Evolutionary conservation across 2,113 vertebrate species (phyloP).

Genomic region (Accipiter virgatus): DNA sequence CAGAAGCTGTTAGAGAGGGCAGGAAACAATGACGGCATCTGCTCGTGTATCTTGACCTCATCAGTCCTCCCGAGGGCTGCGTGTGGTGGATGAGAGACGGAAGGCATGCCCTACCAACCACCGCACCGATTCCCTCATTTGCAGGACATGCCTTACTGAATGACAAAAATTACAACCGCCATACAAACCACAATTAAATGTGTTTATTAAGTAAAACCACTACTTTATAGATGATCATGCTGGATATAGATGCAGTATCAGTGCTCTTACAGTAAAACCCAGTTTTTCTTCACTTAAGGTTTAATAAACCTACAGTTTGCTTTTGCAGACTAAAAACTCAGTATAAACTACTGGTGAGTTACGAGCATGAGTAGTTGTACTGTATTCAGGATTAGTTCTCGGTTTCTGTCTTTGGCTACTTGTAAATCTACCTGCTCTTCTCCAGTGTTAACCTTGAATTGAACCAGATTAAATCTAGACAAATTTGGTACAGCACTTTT

Average conservation of each 20-base stretch:
- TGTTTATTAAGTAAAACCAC: neutral
- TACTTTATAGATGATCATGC: neutral
- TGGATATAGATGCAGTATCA: neutral
- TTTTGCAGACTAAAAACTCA: neutral
- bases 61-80: neutral
- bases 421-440: neutral
- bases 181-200: neutral
- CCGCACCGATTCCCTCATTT: rapidly evolving
- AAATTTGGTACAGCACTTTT: neutral
- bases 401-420: neutral
- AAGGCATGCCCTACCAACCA: neutral
- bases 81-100: neutral
- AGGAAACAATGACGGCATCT: neutral
- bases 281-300: neutral
- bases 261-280: neutral
- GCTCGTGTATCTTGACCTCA: neutral
- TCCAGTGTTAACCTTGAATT: neutral
- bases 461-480: neutral
- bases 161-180: neutral
- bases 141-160: neutral
- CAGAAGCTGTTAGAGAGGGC: neutral
- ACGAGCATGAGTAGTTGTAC: rapidly evolving
- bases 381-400: neutral
- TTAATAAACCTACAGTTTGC: neutral
- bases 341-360: neutral